These are phyloP conservation scores for Antitype chi DNA, from an alignment of 2,888 invertebrate species.

Conservation along the genomic window DNA sequence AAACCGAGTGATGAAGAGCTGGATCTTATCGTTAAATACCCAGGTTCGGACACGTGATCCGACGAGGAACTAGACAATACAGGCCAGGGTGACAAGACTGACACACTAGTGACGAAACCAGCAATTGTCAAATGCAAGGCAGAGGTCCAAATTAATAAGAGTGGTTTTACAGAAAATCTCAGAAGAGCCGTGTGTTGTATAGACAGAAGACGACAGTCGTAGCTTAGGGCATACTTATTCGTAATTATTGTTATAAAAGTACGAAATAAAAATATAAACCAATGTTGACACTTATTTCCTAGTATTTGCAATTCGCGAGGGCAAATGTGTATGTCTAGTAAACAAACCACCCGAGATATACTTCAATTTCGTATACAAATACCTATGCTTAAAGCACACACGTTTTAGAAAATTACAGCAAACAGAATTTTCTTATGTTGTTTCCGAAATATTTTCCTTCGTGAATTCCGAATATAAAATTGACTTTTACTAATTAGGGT, in stretches of 20 bases:
- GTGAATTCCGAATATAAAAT: constrained; percentile 41
- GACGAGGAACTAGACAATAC: constrained; percentile 79
- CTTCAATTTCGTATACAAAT: constrained; percentile 52
- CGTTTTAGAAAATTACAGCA: constrained; percentile 23
- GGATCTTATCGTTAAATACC: constrained; percentile 88
- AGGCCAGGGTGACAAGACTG: constrained; percentile 82
- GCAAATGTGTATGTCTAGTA: constrained; percentile 41
- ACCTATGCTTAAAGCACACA: constrained; percentile 36
- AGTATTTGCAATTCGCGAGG: constrained; percentile 47
- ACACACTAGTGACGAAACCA: constrained; percentile 73
- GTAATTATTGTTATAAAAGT: constrained; percentile 47
- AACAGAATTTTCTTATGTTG: constrained; percentile 1
- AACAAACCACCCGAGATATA: constrained; percentile 30
- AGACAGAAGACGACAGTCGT: constrained; percentile 86
- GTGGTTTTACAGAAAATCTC: constrained; percentile 86
- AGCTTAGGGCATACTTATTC: constrained; percentile 65
- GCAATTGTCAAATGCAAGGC: constrained; percentile 75
- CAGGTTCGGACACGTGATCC: constrained; percentile 90
- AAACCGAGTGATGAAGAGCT: constrained; percentile 86
- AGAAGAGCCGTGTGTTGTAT: constrained; percentile 88
- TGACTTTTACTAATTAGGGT: constrained; percentile 37
- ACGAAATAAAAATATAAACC: constrained; percentile 48
- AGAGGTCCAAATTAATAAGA: constrained; percentile 82
- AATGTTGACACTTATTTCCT: constrained; percentile 48
- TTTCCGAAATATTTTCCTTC: constrained; percentile 10